Percentiles rank a stretch among this genome's conserved stretches.
Conservation (phyloP, 2,888 invertebrate species). For the Acronicta psi region DNA sequence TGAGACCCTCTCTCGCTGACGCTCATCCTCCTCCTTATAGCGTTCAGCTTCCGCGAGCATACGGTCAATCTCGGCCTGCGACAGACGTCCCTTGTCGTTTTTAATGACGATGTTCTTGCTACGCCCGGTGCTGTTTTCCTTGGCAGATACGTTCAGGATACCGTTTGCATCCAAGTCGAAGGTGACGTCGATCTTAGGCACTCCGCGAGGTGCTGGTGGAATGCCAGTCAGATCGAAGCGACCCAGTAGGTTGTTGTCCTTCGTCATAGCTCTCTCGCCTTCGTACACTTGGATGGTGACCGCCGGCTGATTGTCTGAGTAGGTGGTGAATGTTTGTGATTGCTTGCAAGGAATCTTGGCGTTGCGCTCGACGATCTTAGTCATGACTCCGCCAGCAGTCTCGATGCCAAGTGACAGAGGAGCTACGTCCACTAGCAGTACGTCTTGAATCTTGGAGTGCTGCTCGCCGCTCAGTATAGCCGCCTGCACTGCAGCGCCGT, state of each 20-base stretch:
- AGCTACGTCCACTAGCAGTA: constrained; percentile 89
- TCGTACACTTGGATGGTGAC: constrained; percentile 93
- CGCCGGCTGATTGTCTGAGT: constrained; percentile 94
- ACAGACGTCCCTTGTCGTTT: constrained; percentile 94
- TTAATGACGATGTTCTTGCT: constrained; percentile 94
- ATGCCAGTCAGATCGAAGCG: constrained; percentile 91
- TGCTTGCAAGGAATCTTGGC: constrained; percentile 92
- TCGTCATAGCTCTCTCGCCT: constrained; percentile 94
- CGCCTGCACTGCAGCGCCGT: constrained; percentile 93
- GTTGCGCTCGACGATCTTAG: constrained; percentile 92
- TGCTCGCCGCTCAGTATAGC: constrained; percentile 93
- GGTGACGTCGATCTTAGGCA: constrained; percentile 92
- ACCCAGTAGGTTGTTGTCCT: constrained; percentile 92
- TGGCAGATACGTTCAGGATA: constrained; percentile 95
- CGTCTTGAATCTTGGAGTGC: constrained; percentile 93
- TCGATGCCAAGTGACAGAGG: constrained; percentile 93
- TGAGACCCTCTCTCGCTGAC: constrained; percentile 90
- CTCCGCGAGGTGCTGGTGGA: constrained; percentile 91
- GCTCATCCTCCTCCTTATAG: constrained; percentile 92
- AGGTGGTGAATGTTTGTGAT: constrained; percentile 93
- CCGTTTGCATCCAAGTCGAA: constrained; percentile 94
- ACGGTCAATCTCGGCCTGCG: constrained; percentile 94
- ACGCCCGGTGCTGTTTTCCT: constrained; percentile 91
- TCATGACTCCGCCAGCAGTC: constrained; percentile 94
- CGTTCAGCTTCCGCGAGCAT: constrained; percentile 93